Base-by-base conservation (phyloP, 2,113 vertebrate species). In the Bufo bufo region DNA sequence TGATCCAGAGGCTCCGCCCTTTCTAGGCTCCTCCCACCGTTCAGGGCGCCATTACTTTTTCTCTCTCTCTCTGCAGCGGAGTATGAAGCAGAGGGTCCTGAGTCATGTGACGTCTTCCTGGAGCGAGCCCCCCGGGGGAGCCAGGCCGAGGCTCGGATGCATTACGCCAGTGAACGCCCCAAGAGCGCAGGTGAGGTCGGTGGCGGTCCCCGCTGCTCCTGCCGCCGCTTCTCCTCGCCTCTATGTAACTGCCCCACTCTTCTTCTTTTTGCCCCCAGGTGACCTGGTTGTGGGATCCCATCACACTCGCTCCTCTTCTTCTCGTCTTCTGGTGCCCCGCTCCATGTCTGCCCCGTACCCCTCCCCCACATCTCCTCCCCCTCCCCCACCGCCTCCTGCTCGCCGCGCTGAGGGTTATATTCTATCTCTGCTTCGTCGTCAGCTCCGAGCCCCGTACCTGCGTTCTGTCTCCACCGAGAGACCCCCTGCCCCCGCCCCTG, bases 371-470 rank as follows among this genome's bases (percentile, higher is more conserved):
- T 84, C 81, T 0, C 90, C 91, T 4, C 90, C 91, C 0, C 93
- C 94, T 23, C 91, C 90, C 14, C 91, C 92, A 0, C 93, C 94
- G 20, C 91, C 90, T 16, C 91, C 92, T 2, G 93, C 93, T 63
- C 91, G 95, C 20, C 93, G 92, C 47, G 90, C 95, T 59, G 95
- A 97, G 91, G 95, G 93, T 72, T 97, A 97, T 92, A 98, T 98
- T 90, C 91, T 94, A 14, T 94, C 94, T 50, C 92, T 97, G 59
- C 93, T 97, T 89, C 95, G 96, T 65, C 94, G 95, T 2, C 92
- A 95, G 81, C 93, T 92, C 69, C 82, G 92, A 54, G 92, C 94
- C 13, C 91, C 91, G 0, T 77, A 63, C 54, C 50, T 90, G 54
- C 74, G 87, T 13, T 69, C 90, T 0, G 85, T 74, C 2, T 91